Evolutionary conservation across 2,113 vertebrate genomes (phyloP), one percentile per base, ranked within the genome.

Genomic region (Proteles cristata): DNA sequence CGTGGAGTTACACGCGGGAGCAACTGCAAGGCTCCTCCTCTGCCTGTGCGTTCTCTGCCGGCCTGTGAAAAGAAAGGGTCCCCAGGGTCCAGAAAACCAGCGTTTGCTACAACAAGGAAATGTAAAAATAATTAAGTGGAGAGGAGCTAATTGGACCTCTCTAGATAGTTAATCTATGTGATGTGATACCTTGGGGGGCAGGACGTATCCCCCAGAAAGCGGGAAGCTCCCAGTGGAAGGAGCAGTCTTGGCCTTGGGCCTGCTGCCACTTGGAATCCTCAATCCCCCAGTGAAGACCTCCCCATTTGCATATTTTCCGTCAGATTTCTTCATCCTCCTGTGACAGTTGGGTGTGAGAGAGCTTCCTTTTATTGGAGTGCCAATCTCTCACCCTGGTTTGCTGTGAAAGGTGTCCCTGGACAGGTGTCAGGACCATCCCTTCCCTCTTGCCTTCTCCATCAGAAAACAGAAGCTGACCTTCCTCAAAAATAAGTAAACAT

Each of bases 141-240:
- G 55, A 96, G 77, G 88, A 98, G 90, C 73, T 96, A 74, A 98
- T 97, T 97, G 97, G 69, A 45, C 73, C 55, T 96, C 90, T 97
- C 86, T 69, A 95, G 94, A 95, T 91, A 96, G 43, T 92, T 97
- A 94, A 98, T 97, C 82, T 85, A 65, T 11, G 43, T 68, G 87
- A 58, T 0, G 0, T 10, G 53, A 82, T 71, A 79, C 95, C 96
- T 79, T 2, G 11, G 66, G 31, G 73, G 66, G 35, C 35, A 69
- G 23, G 88, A 39, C 28, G 80, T 35, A 87, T 98, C 31, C 90
- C 97, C 55, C 80, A 96, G 93, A 53, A 97, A 92, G 91, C 63
- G 1, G 45, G 88, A 93, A 89, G 8, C 79, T 94, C 66, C 69
- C 88, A 25, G 55, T 35, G 55, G 74, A 82, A 69, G 65, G 31